Evolutionary conservation across 2,797 vertebrate species (phyloP).

Genomic region (Rhodeus uyekii): DNA sequence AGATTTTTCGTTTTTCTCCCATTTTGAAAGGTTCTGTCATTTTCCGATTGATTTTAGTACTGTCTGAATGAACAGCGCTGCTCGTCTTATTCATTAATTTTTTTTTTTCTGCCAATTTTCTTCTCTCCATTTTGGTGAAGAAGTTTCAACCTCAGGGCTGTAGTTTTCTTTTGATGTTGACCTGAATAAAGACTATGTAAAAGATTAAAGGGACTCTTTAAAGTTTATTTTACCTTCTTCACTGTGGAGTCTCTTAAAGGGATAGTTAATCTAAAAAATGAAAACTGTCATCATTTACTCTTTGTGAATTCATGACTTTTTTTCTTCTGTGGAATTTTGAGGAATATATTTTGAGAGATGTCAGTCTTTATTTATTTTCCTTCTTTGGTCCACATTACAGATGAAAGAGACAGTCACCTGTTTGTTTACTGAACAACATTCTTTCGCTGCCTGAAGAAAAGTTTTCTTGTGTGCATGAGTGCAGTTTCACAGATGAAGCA

Average conservation of each 20-base stretch:
- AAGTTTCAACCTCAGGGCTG: not conserved
- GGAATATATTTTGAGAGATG: not conserved
- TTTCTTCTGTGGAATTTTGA: not conserved
- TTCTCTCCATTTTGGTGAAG: not conserved
- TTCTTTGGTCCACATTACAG: too few relatives aligned
- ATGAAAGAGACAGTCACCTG: too few relatives aligned
- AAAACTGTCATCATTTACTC: not conserved
- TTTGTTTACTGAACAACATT: not conserved
- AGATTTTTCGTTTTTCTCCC: too few relatives aligned
- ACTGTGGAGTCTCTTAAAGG: not conserved
- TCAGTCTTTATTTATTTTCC: too few relatives aligned
- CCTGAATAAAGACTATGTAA: slow-evolving; percentile 2
- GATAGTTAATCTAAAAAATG: not conserved
- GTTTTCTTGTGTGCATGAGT: too few relatives aligned
- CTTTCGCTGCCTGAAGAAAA: too few relatives aligned
- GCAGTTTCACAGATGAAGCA: too few relatives aligned
- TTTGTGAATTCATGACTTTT: not conserved
- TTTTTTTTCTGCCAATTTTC: too few relatives aligned
- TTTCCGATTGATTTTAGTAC: slow-evolving; percentile 13
- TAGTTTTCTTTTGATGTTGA: slow-evolving; percentile 35
- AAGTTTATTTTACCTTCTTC: not conserved
- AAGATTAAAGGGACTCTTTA: not conserved
- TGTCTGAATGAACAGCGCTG: not conserved
- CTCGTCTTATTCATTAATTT: slow-evolving; percentile 4
- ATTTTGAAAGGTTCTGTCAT: not conserved